phyloP scores from a whole-genome alignment of 2,797 vertebrate species.

The Channallabes apus region DNA sequence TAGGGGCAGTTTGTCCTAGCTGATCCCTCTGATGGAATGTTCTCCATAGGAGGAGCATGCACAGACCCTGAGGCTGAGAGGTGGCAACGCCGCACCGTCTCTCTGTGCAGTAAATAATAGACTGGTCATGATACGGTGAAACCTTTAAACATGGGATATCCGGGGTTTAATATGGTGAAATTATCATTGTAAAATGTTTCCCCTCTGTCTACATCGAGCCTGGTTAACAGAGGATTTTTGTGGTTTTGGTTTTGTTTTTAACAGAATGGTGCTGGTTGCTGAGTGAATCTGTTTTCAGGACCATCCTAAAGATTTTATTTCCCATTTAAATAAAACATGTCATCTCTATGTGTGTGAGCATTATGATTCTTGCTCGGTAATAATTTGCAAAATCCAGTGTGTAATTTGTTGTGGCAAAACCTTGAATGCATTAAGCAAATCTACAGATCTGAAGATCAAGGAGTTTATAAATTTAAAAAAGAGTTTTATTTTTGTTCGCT shows the following conservation, averaged over 20 bases:
- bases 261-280: neutral
- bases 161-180: neutral
- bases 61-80: neutral
- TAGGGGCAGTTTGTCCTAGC: neutral
- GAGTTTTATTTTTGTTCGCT: constrained; percentile 10
- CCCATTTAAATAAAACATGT: neutral
- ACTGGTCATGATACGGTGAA: neutral
- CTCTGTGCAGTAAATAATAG: neutral
- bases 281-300: neutral
- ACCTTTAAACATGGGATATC: neutral
- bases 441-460: constrained; percentile 13
- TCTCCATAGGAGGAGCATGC: neutral
- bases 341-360: neutral
- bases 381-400: neutral
- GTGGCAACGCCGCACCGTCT: neutral
- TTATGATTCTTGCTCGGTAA: neutral
- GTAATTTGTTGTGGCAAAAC: constrained; percentile 12
- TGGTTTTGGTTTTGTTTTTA: neutral
- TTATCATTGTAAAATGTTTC: neutral
- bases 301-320: neutral
- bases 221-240: neutral
- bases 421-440: constrained; percentile 8
- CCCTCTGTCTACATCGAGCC: neutral
- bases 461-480: neutral
- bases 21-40: neutral